Conservation (phyloP, 2,888 invertebrate genomes). For the Papilio elwesi region DNA sequence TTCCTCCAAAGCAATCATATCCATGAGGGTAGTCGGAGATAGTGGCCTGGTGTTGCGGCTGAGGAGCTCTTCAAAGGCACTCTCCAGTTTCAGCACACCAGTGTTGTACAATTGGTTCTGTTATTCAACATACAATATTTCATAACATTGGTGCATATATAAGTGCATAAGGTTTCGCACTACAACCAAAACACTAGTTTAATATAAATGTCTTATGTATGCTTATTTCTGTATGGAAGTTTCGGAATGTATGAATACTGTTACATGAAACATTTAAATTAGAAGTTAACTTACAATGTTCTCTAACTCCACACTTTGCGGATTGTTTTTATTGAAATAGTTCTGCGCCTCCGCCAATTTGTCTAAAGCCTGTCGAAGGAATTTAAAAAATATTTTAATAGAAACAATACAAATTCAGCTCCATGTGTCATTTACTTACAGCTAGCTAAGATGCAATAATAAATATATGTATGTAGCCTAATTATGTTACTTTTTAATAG, state of each 20-base stretch:
- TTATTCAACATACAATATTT: slow-evolving; percentile 47
- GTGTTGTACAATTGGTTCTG: slow-evolving; percentile 90
- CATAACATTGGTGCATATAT: neutral
- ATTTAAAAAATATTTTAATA: neutral
- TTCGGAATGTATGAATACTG: too few species aligned
- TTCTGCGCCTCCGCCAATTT: slow-evolving; percentile 93
- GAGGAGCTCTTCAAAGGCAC: slow-evolving; percentile 94
- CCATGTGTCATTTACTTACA: too few species aligned
- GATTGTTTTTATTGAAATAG: slow-evolving; percentile 96
- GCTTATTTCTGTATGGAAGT: too few species aligned
- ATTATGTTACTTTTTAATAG: too few species aligned
- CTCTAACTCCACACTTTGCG: slow-evolving; percentile 96
- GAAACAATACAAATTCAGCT: too few species aligned
- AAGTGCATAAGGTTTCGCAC: too few species aligned
- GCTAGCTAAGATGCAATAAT: too few species aligned
- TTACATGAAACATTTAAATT: neutral
- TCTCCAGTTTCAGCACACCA: slow-evolving; percentile 93
- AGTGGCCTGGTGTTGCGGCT: slow-evolving; percentile 94
- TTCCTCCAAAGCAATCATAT: slow-evolving; percentile 94
- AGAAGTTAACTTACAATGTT: slow-evolving; percentile 90
- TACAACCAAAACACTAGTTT: too few species aligned
- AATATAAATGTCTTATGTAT: too few species aligned
- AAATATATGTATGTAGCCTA: too few species aligned
- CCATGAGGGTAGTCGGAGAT: slow-evolving; percentile 93
- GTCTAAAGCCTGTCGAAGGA: slow-evolving; percentile 88